phyloP scores from a whole-genome alignment of 1,140 invertebrate genomes.

The Rhizoglyphus robini region DNA sequence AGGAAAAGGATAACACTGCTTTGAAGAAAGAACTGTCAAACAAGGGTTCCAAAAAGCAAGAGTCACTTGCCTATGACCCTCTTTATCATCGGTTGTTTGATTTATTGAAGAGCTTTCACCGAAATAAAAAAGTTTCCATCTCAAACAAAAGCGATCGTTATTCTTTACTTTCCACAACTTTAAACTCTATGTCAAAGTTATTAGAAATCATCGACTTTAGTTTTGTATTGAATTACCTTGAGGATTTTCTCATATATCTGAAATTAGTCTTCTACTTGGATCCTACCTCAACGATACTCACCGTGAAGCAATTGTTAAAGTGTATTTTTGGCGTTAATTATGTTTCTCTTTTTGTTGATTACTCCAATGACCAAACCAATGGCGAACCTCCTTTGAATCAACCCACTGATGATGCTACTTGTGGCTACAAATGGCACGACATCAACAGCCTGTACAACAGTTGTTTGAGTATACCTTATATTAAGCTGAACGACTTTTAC shows the following conservation, averaged over 20 bases:
- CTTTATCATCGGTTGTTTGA: conserved; percentile 16
- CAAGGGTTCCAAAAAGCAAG: neutral
- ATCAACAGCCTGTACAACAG: conserved; percentile 1
- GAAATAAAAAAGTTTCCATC: conserved; percentile 10
- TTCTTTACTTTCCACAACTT: conserved; percentile 46
- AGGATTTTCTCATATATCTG: conserved; percentile 64
- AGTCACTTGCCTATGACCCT: neutral
- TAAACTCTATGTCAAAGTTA: conserved; percentile 56
- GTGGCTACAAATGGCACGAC: neutral
- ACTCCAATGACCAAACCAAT: neutral
- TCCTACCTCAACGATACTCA: conserved; percentile 52
- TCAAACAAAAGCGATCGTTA: conserved; percentile 44
- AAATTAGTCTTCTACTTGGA: conserved; percentile 54
- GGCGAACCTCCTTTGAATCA: neutral
- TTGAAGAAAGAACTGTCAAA: neutral
- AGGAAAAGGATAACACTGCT: neutral
- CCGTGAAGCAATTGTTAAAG: conserved; percentile 64
- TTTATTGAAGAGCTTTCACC: conserved; percentile 7
- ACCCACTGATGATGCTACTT: neutral
- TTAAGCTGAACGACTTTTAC: neutral
- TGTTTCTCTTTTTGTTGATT: conserved; percentile 45
- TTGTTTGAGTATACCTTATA: neutral
- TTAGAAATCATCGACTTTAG: conserved; percentile 55
- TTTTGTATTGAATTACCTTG: conserved; percentile 56
- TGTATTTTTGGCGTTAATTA: conserved; percentile 67